Evolutionary conservation across 2,113 vertebrate genomes (phyloP).

Genomic region (Poeciliopsis occidentalis): DNA sequence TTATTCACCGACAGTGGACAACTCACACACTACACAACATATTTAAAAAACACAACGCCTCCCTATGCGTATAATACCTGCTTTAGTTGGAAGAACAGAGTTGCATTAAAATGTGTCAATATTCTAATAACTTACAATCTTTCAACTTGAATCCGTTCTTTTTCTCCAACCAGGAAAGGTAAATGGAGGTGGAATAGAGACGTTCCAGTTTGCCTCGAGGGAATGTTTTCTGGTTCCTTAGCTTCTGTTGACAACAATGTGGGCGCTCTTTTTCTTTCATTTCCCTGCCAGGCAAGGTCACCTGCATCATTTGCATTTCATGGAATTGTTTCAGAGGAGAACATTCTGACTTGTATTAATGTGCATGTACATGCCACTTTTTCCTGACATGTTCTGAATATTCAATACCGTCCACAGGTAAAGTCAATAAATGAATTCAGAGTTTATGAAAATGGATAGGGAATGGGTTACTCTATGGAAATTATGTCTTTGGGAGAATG

Average conservation of each 20-base stretch:
- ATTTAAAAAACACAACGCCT: conserved; percentile 30
- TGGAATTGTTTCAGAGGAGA: conserved; percentile 65
- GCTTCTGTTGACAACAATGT: conserved; percentile 61
- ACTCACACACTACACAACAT: conserved; percentile 45
- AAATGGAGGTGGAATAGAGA: conserved; percentile 43
- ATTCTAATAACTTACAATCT: conserved; percentile 54
- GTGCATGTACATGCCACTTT: conserved; percentile 53
- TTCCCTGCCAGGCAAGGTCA: conserved; percentile 73
- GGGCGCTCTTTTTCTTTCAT: conserved; percentile 49
- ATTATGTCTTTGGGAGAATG: conserved; percentile 28
- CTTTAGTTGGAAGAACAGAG: conserved; percentile 52
- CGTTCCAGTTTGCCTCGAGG: conserved; percentile 41
- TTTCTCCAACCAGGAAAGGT: conserved; percentile 27
- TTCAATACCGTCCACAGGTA: conserved; percentile 65
- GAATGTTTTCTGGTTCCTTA: conserved; percentile 58
- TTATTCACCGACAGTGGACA: conserved; percentile 65
- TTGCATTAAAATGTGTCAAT: conserved; percentile 61
- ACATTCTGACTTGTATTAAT: conserved; percentile 75
- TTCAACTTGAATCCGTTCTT: conserved; percentile 46
- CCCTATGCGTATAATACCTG: conserved; percentile 59
- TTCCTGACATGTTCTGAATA: conserved; percentile 68
- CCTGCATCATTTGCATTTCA: conserved; percentile 73
- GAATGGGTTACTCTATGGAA: conserved; percentile 33
- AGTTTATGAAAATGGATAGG: conserved; percentile 49
- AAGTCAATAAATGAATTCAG: conserved; percentile 70